Evolutionary conservation across 2,888 invertebrate species (phyloP).

Genomic region (Theretra japonica): DNA sequence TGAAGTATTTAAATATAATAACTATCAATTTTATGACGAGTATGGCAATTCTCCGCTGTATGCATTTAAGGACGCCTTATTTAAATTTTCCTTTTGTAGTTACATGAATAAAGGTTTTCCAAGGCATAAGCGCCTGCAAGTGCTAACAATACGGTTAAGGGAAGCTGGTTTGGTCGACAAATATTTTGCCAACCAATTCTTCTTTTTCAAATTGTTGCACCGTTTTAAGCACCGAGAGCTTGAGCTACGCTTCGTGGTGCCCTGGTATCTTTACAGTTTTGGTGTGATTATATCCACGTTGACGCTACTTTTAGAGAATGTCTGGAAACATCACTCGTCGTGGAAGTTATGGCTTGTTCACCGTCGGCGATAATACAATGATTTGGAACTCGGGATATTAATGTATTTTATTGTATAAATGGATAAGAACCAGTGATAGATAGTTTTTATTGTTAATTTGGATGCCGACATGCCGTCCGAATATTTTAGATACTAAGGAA

Average conservation of each 20-base stretch:
- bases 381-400: too few species aligned
- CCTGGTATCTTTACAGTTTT: slow-evolving; percentile 27
- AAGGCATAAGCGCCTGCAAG: neutral
- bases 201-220: neutral
- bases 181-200: neutral
- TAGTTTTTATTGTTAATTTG: too few species aligned
- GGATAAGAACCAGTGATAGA: too few species aligned
- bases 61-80: neutral
- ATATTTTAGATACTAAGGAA: too few species aligned
- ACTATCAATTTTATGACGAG: slow-evolving; percentile 19
- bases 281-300: slow-evolving; percentile 16
- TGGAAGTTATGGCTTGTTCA: neutral
- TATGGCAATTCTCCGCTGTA: slow-evolving; percentile 4
- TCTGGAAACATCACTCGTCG: neutral
- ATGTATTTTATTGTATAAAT: too few species aligned
- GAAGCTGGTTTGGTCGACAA: slow-evolving; percentile 11
- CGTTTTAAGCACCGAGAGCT: neutral
- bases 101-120: slow-evolving; percentile 38
- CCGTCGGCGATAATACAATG: neutral
- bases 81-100: neutral
- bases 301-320: neutral
- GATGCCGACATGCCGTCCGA: too few species aligned
- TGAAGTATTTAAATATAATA: neutral
- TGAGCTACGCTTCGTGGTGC: neutral
- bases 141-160: neutral